Conservation (phyloP, 2,888 invertebrate genomes). For the Lepidocyrtoides sp. region DNA sequence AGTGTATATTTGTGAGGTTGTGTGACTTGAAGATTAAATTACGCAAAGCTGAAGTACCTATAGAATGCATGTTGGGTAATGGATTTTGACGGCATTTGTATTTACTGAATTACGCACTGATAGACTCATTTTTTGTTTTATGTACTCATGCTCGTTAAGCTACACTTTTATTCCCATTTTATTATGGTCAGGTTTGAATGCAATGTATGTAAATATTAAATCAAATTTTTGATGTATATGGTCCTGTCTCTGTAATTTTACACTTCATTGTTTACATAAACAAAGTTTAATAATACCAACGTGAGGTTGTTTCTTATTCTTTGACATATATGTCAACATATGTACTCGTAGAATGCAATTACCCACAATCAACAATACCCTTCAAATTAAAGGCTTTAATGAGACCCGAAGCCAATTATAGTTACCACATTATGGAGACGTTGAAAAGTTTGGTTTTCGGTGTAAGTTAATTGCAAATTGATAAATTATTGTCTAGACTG, state of each 20-base stretch:
- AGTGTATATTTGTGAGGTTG: constrained; percentile 16
- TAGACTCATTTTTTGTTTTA: neutral
- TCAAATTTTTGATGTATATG: neutral
- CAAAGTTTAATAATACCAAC: too few species aligned
- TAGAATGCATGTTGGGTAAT: too few species aligned
- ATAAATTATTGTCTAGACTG: too few species aligned
- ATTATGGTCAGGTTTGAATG: neutral
- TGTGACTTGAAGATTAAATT: constrained; percentile 46
- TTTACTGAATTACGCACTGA: constrained; percentile 40
- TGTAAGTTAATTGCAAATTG: too few species aligned
- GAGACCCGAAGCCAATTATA: too few species aligned
- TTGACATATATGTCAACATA: too few species aligned
- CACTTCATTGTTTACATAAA: neutral
- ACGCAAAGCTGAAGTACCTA: too few species aligned
- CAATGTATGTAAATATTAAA: neutral
- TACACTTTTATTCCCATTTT: neutral
- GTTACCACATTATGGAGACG: too few species aligned
- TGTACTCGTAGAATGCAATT: too few species aligned
- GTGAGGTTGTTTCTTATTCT: neutral
- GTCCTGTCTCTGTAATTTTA: neutral
- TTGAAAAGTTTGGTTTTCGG: too few species aligned
- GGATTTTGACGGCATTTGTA: neutral
- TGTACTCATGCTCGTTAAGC: neutral
- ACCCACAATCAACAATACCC: too few species aligned
- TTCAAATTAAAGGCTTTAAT: too few species aligned